Conservation (phyloP, 2,888 invertebrate genomes). For the Timema cristinae region DNA sequence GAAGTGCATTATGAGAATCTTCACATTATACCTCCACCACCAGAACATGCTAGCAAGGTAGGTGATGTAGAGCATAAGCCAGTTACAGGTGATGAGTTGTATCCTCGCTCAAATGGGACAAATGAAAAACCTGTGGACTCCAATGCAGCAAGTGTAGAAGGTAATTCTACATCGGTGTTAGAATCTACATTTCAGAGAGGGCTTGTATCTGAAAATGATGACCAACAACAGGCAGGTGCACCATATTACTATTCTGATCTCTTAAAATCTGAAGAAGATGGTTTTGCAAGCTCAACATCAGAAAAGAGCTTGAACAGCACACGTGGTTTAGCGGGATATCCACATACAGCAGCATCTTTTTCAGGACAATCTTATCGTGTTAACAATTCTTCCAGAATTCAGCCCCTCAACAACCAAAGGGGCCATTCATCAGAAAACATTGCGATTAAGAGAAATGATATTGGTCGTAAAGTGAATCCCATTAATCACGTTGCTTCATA, state of each 20-base stretch:
- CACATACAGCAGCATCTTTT: neutral
- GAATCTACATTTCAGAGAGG: no score
- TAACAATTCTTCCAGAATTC: slow-evolving; percentile 24
- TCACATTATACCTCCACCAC: slow-evolving; percentile 34
- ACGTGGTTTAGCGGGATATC: slow-evolving; percentile 18
- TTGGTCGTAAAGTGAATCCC: slow-evolving; percentile 69
- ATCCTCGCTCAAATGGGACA: neutral
- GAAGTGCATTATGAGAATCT: slow-evolving; percentile 37
- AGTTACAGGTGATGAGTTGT: slow-evolving; percentile 8
- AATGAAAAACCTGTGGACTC: no score
- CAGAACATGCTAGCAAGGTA: slow-evolving; percentile 18
- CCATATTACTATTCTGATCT: slow-evolving; percentile 86
- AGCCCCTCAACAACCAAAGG: slow-evolving; percentile 66
- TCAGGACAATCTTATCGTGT: neutral
- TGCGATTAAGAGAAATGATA: slow-evolving; percentile 53
- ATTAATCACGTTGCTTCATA: slow-evolving; percentile 45
- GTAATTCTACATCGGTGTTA: no score
- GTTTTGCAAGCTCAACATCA: slow-evolving; percentile 27
- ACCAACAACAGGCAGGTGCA: slow-evolving; percentile 54
- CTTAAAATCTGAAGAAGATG: slow-evolving; percentile 38
- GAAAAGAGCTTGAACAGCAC: slow-evolving; percentile 27
- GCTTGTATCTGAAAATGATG: slow-evolving; percentile 5
- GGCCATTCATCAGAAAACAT: slow-evolving; percentile 46
- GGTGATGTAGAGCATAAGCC: slow-evolving; percentile 9
- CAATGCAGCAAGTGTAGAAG: no score